Percentiles rank a stretch among this genome's conserved stretches.
These are phyloP conservation scores for Muntiacus muntjak DNA, from an alignment of 2,113 vertebrate species.

Conservation along the genomic window DNA sequence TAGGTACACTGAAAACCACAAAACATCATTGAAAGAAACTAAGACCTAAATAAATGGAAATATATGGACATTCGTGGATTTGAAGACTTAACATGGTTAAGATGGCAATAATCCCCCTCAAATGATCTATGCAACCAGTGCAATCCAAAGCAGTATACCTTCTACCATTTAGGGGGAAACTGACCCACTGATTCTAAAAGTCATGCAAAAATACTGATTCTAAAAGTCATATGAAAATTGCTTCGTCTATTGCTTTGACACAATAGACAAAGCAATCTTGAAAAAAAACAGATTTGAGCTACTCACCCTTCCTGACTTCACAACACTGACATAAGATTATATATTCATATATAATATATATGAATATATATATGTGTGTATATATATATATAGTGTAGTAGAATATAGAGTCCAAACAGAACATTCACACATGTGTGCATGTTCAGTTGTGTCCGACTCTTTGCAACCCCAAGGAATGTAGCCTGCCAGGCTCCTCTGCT, in stretches of 20 bases:
- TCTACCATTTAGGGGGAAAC: background rate
- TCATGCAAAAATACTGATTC: background rate
- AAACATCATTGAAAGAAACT: background rate
- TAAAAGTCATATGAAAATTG: background rate
- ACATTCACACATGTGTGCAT: background rate
- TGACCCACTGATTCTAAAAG: background rate
- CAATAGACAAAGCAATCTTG: background rate
- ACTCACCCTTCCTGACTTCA: background rate
- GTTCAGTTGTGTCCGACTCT: background rate
- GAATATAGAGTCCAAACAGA: background rate
- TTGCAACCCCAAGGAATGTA: background rate
- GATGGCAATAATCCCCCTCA: background rate
- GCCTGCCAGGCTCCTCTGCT: background rate
- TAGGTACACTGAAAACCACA: background rate
- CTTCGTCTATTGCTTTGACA: background rate
- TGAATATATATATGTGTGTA: background rate
- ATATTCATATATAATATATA: background rate
- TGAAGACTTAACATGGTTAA: background rate
- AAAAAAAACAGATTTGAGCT: background rate
- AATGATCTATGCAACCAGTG: background rate
- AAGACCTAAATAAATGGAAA: background rate
- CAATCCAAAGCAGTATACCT: background rate
- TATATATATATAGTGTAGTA: background rate
- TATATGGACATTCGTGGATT: background rate
- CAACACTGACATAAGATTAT: background rate